phyloP scores from a whole-genome alignment of 2,888 invertebrate species.

The Ectemnius continuus region DNA sequence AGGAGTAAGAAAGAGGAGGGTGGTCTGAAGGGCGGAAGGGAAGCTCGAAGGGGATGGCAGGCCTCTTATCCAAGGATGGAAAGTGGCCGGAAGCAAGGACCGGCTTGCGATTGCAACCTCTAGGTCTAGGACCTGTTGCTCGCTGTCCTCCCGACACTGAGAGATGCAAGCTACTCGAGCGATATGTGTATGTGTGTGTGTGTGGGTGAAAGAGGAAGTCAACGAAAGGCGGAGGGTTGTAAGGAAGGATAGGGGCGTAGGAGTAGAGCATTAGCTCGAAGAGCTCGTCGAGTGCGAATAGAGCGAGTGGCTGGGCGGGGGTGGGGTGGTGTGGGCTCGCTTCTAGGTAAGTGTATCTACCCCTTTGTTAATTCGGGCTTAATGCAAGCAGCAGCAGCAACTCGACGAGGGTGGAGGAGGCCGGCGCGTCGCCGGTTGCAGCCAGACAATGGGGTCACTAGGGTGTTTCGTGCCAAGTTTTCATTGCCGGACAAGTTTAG shows the following conservation, averaged over 20 bases:
- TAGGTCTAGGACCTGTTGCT: conserved; percentile 70
- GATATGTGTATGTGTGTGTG: conserved; percentile 7
- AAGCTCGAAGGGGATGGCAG: conserved; percentile 13
- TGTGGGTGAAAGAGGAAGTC: neutral
- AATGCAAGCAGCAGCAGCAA: conserved; percentile 53
- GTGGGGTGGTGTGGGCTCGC: conserved; percentile 17
- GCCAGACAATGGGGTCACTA: conserved; percentile 71
- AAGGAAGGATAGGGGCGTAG: conserved; percentile 14
- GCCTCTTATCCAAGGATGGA: conserved; percentile 9
- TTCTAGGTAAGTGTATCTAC: conserved; percentile 65
- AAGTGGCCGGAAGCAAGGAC: conserved; percentile 38
- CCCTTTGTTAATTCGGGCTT: conserved; percentile 73
- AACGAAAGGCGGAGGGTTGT: conserved; percentile 19
- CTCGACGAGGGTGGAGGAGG: conserved; percentile 21
- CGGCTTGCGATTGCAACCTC: conserved; percentile 65
- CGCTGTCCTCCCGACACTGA: conserved; percentile 54
- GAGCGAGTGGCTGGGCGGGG: conserved; percentile 34
- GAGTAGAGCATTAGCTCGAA: conserved; percentile 18
- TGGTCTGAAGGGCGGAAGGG: conserved; percentile 9
- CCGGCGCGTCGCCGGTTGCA: conserved; percentile 60
- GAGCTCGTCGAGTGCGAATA: conserved; percentile 24
- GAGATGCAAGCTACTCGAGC: conserved; percentile 66
- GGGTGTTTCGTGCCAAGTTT: conserved; percentile 72
- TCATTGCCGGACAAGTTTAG: conserved; percentile 71
- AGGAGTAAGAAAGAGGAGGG: neutral